phyloP scores from a whole-genome alignment of 2,797 vertebrate genomes.

The Sebastolobus alascanus region DNA sequence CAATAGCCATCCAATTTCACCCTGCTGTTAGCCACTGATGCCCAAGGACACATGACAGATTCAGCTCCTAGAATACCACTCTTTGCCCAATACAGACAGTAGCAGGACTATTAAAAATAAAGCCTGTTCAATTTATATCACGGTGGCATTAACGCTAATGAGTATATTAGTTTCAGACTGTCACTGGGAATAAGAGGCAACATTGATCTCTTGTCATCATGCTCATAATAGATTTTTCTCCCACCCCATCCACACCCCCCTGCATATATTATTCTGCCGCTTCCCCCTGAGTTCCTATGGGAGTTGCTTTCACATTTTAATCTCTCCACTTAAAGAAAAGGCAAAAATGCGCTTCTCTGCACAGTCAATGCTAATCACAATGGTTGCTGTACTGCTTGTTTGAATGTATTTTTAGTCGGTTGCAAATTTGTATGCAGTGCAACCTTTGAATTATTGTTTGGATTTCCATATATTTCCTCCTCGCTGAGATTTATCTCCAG shows the following conservation, averaged over 20 bases:
- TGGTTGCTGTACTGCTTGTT: slow-evolving; percentile 31
- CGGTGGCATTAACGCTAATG: slow-evolving; percentile 73
- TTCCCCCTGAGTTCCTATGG: slow-evolving; percentile 46
- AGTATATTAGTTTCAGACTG: slow-evolving; percentile 79
- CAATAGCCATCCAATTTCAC: slow-evolving; percentile 42
- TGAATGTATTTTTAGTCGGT: slow-evolving; percentile 33
- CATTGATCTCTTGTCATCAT: slow-evolving; percentile 79
- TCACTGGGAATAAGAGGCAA: slow-evolving; percentile 75
- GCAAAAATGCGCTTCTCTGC: slow-evolving; percentile 37
- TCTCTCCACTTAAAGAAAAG: slow-evolving; percentile 63
- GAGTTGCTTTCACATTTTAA: slow-evolving; percentile 73
- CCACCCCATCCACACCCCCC: not conserved
- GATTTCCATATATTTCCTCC: slow-evolving; percentile 53
- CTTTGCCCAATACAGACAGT: slow-evolving; percentile 41
- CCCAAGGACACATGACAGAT: slow-evolving; percentile 49
- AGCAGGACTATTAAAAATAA: slow-evolving; percentile 61
- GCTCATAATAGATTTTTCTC: slow-evolving; percentile 64
- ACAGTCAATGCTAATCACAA: slow-evolving; percentile 58
- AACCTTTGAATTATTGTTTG: slow-evolving; percentile 49
- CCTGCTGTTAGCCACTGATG: slow-evolving; percentile 32
- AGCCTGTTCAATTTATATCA: slow-evolving; percentile 63
- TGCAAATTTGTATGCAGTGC: slow-evolving; percentile 40
- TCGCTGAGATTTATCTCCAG: slow-evolving; percentile 27
- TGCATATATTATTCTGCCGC: slow-evolving; percentile 63
- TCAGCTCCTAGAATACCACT: slow-evolving; percentile 29